Evolutionary conservation across 2,888 invertebrate species (phyloP), one percentile per base, ranked within the genome.

Genomic region (Heliconius ethilla): DNA sequence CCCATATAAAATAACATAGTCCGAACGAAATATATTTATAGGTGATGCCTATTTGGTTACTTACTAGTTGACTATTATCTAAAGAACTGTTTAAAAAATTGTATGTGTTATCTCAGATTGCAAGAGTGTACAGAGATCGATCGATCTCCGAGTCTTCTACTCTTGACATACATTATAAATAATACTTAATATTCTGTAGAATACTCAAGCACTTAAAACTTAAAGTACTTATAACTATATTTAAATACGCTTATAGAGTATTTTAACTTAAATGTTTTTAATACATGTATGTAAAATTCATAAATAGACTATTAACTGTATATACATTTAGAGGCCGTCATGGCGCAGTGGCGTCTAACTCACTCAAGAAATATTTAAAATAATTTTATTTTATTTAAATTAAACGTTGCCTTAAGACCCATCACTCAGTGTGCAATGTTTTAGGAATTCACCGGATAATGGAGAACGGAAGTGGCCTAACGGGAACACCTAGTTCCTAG

Each of bases 91-190:
- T 45, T 15, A 40, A 37, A 67, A 67, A 25, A n/a, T 40, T 11
- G n/a, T 40, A 13, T 6, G 25, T 69, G 45, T 69, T 45, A 69
- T 69, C 69, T 45, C 25, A 45, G 45, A 45, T 69, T 45, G 18
- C 18, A 15, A 45, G 69, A 69, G 40, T 45, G 18, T 37, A 40
- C 15, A 5, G 25, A 45, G 40, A 37, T 15, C 67, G 67, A 69
- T 69, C 67, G 7, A 69, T 69, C 40, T 15, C 25, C 15, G 69
- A 0, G 69, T 25, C 40, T 18, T 40, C 40, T 69, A 37, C 69
- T 45, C 69, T 69, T 45, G 69, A 69, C 40, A 69, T 25, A 40
- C 25, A 69, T 40, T 69, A 25, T 69, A 27, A 45, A 40, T 25
- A 45, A 33, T 33, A 66, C 22, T 66, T 22, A 66, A 67, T 37